Percentiles rank a stretch among this genome's conserved stretches.
phyloP scores from a whole-genome alignment of 2,113 vertebrate species.

The Sarotherodon lohbergeri region DNA sequence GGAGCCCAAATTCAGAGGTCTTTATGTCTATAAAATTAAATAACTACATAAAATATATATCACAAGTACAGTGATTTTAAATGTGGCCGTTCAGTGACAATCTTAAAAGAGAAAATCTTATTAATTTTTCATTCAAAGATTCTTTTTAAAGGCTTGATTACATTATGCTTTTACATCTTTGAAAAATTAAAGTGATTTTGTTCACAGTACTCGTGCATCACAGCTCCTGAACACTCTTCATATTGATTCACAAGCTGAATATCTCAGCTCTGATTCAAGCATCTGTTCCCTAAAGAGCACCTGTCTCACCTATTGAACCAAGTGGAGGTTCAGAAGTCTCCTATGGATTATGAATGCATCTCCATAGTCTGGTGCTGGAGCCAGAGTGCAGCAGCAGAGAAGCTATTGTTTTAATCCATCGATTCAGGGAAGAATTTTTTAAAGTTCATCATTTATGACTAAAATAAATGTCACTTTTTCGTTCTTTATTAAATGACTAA shows the following conservation, averaged over 20 bases:
- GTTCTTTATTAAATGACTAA: background rate
- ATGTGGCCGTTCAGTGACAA: background rate
- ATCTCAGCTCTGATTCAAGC: background rate
- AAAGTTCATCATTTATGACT: background rate
- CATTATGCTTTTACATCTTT: background rate
- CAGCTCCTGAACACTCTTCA: background rate
- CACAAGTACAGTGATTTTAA: background rate
- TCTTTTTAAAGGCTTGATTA: background rate
- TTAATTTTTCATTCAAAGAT: background rate
- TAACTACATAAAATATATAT: background rate
- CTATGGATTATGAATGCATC: conserved; percentile 18
- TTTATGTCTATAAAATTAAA: background rate
- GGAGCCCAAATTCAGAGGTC: background rate
- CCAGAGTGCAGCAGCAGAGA: background rate
- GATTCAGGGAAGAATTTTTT: background rate
- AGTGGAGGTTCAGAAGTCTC: background rate
- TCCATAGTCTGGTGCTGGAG: background rate
- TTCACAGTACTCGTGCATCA: background rate
- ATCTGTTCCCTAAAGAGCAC: background rate
- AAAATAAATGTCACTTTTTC: background rate
- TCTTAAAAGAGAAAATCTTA: background rate
- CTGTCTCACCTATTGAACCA: conserved; percentile 1
- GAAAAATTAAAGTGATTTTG: background rate
- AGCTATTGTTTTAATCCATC: background rate
- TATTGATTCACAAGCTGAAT: background rate